A percentile compares a stretch with the other conserved stretches of the same genome.
phyloP scores from a whole-genome alignment of 2,113 vertebrate genomes.

The Geococcyx californianus region DNA sequence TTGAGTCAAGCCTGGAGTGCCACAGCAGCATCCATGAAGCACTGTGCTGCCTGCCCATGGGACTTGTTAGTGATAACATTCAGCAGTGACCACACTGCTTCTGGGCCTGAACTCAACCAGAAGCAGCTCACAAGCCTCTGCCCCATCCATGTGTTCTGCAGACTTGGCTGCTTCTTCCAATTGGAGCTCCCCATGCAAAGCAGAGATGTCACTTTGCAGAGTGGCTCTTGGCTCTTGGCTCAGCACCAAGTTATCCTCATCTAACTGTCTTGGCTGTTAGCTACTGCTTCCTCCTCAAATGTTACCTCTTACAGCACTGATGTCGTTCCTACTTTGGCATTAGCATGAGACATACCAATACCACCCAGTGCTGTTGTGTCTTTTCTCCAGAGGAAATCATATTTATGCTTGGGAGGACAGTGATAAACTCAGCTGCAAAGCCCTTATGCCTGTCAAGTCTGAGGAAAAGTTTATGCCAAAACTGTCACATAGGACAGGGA shows the following conservation, averaged over 20 bases:
- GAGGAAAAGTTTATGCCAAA: neutral
- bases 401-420: neutral
- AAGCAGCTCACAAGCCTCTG: neutral
- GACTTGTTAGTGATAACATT: neutral
- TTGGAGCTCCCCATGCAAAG: neutral
- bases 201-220: neutral
- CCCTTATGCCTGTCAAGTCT: neutral
- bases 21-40: neutral
- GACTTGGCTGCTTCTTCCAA: neutral
- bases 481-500: neutral
- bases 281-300: neutral
- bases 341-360: neutral
- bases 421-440: neutral
- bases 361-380: neutral
- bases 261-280: neutral
- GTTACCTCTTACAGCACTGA: neutral
- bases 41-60: neutral
- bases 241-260: neutral
- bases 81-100: neutral
- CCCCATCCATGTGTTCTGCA: fast-evolving
- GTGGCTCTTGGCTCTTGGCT: too few species aligned
- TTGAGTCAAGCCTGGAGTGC: neutral
- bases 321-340: neutral
- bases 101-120: neutral
- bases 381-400: neutral